phyloP scores from a whole-genome alignment of 2,797 vertebrate genomes.

The Esox masquinongy region DNA sequence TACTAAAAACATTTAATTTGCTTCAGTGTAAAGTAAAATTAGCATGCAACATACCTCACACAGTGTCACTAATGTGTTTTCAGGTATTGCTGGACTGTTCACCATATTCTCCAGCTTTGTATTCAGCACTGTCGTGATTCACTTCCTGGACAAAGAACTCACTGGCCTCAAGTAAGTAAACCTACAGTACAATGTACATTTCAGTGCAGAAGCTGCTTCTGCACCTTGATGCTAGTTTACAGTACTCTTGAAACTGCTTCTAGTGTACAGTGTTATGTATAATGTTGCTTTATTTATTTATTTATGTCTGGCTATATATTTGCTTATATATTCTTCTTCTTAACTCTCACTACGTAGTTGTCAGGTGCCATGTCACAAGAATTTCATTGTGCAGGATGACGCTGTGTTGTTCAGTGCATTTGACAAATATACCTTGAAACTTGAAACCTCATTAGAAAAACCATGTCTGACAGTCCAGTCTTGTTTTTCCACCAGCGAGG shows the following conservation, averaged over 20 bases:
- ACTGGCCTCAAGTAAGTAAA: constrained; percentile 88
- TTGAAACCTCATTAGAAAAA: background rate
- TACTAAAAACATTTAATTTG: too few relatives aligned
- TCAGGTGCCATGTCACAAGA: too few relatives aligned
- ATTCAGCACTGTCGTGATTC: constrained; percentile 96
- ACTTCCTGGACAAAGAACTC: constrained; percentile 95
- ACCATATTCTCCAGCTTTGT: constrained; percentile 98
- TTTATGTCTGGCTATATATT: too few relatives aligned
- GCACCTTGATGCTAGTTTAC: background rate
- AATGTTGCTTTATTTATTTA: too few relatives aligned
- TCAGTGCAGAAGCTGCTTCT: background rate
- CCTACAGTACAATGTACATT: background rate
- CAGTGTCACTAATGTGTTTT: background rate
- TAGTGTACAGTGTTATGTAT: too few relatives aligned
- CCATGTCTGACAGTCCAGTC: constrained; percentile 2
- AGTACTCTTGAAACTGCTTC: too few relatives aligned
- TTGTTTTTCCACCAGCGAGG: constrained; percentile 79
- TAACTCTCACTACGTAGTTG: too few relatives aligned
- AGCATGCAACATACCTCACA: background rate
- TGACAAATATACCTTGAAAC: background rate
- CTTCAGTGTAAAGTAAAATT: too few relatives aligned
- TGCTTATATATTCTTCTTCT: too few relatives aligned
- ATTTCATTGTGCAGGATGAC: too few relatives aligned
- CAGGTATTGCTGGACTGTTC: constrained; percentile 96
- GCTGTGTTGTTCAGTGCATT: too few relatives aligned